These are phyloP conservation scores for Callitettix versicolor DNA, from an alignment of 1,140 invertebrate species.

Conservation along the genomic window DNA sequence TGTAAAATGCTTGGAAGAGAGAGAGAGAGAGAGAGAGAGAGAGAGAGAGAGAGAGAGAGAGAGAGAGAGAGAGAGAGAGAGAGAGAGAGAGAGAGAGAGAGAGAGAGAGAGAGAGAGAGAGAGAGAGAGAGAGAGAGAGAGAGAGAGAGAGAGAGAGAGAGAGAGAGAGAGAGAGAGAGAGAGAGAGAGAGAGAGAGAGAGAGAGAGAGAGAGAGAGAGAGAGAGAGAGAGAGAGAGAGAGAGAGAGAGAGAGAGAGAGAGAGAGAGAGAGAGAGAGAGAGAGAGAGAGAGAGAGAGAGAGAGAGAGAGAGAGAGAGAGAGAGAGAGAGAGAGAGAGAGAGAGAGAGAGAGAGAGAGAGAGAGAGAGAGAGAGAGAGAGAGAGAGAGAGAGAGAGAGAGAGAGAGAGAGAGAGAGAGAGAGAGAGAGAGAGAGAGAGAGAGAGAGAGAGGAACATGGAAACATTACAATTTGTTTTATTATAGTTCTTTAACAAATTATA, in stretches of 20 bases:
- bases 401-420: not conserved
- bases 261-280: not conserved
- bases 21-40: not conserved
- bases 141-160: not conserved
- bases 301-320: not conserved
- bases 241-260: not conserved
- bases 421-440: not conserved
- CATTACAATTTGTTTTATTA: no score
- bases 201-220: not conserved
- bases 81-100: not conserved
- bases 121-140: not conserved
- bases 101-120: not conserved
- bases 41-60: not conserved
- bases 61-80: not conserved
- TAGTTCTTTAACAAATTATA: no score
- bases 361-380: not conserved
- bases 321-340: not conserved
- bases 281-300: not conserved
- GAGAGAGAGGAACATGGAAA: not conserved
- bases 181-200: not conserved
- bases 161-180: not conserved
- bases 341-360: not conserved
- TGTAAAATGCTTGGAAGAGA: no score
- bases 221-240: not conserved
- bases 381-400: not conserved